Conservation (phyloP, 2,797 vertebrate species). For the Aplochiton taeniatus region DNA sequence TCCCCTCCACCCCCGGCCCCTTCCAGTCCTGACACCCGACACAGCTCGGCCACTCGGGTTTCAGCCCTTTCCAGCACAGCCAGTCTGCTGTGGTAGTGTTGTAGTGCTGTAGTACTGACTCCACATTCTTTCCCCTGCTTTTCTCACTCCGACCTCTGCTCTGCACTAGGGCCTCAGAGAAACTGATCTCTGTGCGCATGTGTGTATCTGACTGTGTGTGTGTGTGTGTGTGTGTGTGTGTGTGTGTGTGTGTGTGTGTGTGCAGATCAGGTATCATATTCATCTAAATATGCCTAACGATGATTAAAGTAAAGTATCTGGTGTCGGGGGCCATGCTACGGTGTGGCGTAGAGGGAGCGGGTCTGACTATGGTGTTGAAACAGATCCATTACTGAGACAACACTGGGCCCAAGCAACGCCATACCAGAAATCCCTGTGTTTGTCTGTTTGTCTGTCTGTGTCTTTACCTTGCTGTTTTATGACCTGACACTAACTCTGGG, state of each 20-base stretch:
- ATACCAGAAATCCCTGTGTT: conserved; percentile 46
- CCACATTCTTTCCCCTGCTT: conserved; percentile 73
- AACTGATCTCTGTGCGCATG: conserved; percentile 69
- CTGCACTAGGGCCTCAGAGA: conserved; percentile 68
- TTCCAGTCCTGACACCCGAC: conserved; percentile 97
- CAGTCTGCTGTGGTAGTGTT: conserved; percentile 71
- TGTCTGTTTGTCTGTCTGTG: conserved; percentile 8
- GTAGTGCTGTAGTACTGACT: conserved; percentile 70
- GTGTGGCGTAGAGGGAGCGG: conserved; percentile 68
- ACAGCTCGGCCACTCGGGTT: conserved; percentile 86
- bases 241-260: neutral
- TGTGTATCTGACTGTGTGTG: conserved; percentile 49
- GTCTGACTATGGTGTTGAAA: conserved; percentile 70
- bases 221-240: conserved; percentile 57
- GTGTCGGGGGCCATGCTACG: conserved; percentile 62
- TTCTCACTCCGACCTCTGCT: conserved; percentile 75
- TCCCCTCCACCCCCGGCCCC: conserved; percentile 90
- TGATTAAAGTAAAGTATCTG: conserved; percentile 76
- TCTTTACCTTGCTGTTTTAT: conserved; percentile 17
- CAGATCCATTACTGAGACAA: conserved; percentile 74
- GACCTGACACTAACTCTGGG: neutral
- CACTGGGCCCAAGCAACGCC: conserved; percentile 57
- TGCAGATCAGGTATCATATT: conserved; percentile 67
- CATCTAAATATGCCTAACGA: conserved; percentile 77
- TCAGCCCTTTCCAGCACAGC: conserved; percentile 87